phyloP scores from a whole-genome alignment of 2,113 vertebrate genomes.

The Kryptolebias marmoratus region DNA sequence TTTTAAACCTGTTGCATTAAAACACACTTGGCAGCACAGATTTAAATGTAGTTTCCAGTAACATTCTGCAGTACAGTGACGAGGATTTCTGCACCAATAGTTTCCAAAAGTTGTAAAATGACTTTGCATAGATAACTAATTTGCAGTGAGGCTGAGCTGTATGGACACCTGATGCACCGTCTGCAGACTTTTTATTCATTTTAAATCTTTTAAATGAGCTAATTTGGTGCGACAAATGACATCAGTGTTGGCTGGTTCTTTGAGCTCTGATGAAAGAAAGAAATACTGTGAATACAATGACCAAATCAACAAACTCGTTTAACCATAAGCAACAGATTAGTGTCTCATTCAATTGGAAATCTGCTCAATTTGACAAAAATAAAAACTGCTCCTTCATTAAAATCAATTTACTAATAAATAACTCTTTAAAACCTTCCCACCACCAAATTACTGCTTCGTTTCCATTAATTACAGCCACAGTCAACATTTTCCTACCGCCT shows the following conservation, averaged over 20 bases:
- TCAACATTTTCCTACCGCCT: background rate
- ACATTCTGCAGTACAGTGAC: constrained; percentile 44
- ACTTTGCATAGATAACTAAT: constrained; percentile 68
- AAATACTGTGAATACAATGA: constrained; percentile 20
- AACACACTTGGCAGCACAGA: background rate
- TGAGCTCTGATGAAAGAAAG: background rate
- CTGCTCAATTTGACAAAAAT: background rate
- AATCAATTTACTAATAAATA: background rate
- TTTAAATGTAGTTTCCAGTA: background rate
- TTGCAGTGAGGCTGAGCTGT: constrained; percentile 35
- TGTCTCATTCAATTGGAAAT: background rate
- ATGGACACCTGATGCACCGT: background rate
- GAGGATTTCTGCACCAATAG: constrained; percentile 43
- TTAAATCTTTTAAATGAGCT: background rate
- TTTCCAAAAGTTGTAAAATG: constrained; percentile 23
- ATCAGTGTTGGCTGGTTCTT: background rate
- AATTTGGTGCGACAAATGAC: background rate
- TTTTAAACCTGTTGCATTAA: background rate
- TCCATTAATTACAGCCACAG: background rate
- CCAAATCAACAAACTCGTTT: background rate
- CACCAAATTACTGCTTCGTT: background rate
- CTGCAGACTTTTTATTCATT: background rate
- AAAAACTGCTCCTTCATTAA: background rate
- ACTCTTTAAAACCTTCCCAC: constrained; percentile 2
- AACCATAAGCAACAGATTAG: background rate